Evolutionary conservation across 2,113 vertebrate genomes (phyloP).

Genomic region (Carassius gibelio): DNA sequence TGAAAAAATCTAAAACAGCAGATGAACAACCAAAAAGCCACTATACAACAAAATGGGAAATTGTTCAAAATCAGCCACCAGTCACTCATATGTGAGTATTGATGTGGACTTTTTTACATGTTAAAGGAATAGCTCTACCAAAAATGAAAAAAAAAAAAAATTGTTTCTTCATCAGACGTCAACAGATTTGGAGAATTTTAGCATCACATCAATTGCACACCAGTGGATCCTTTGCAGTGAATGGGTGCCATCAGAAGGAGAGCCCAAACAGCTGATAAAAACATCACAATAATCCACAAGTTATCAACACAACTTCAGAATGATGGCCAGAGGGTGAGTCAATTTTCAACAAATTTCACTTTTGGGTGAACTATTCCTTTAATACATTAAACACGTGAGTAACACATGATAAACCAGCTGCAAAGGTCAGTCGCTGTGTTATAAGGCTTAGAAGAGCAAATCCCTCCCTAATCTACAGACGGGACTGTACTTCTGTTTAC

Average conservation of each 20-base stretch:
- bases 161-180: neutral
- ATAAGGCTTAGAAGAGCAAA: slow-evolving; percentile 71
- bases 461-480: slow-evolving; percentile 74
- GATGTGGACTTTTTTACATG: neutral
- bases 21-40: neutral
- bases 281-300: too few relatives aligned
- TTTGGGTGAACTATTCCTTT: neutral
- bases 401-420: neutral
- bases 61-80: neutral
- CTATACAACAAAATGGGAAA: neutral
- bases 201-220: neutral
- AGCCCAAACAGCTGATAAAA: neutral
- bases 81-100: neutral
- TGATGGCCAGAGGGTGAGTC: neutral
- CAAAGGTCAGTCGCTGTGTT: slow-evolving; percentile 66
- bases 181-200: neutral
- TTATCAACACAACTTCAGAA: too few relatives aligned
- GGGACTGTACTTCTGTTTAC: slow-evolving; percentile 64
- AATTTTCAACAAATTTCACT: neutral
- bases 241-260: neutral
- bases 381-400: neutral
- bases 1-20: neutral
- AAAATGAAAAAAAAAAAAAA: neutral
- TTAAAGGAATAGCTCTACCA: too few relatives aligned
- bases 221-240: neutral